Conservation (phyloP, 2,888 invertebrate species). For the Dorcus parallelipipedus region DNA sequence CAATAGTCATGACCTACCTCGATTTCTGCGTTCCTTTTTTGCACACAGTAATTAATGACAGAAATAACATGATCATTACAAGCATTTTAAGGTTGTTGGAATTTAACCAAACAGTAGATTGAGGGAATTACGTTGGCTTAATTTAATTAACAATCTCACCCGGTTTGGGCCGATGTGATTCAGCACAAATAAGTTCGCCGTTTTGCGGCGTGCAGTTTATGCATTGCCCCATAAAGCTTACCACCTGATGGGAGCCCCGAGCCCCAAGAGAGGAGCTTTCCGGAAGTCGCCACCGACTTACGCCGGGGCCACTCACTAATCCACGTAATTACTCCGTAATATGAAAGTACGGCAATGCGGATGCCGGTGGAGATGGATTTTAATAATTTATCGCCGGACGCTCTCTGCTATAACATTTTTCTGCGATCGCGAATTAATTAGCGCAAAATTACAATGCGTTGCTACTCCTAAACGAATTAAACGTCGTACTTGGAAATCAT, state of each 20-base stretch:
- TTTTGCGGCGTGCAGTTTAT: not conserved
- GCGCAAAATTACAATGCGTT: too few species aligned
- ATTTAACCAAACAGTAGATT: too few species aligned
- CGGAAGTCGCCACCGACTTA: constrained; percentile 36
- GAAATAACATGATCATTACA: too few species aligned
- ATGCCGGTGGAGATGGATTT: constrained; percentile 29
- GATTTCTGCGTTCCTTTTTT: too few species aligned
- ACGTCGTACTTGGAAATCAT: too few species aligned
- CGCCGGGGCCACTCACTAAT: constrained; percentile 36
- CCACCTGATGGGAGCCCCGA: constrained; percentile 17
- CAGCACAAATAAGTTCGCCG: constrained; percentile 1
- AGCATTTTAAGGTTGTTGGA: too few species aligned
- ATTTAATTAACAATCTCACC: constrained; percentile 21
- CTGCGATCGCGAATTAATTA: too few species aligned
- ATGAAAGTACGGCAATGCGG: constrained; percentile 32
- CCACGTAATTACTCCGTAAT: constrained; percentile 41
- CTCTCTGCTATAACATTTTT: constrained; percentile 12
- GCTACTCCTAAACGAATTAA: too few species aligned
- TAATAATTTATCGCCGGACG: constrained; percentile 32
- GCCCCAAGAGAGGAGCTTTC: constrained; percentile 16
- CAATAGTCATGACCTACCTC: too few species aligned
- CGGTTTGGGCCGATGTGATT: constrained; percentile 19
- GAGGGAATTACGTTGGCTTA: constrained; percentile 15
- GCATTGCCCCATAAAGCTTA: constrained; percentile 7
- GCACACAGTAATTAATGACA: too few species aligned